Evolutionary conservation across 2,113 vertebrate genomes (phyloP).

Genomic region (Odontophorus gujanensis): DNA sequence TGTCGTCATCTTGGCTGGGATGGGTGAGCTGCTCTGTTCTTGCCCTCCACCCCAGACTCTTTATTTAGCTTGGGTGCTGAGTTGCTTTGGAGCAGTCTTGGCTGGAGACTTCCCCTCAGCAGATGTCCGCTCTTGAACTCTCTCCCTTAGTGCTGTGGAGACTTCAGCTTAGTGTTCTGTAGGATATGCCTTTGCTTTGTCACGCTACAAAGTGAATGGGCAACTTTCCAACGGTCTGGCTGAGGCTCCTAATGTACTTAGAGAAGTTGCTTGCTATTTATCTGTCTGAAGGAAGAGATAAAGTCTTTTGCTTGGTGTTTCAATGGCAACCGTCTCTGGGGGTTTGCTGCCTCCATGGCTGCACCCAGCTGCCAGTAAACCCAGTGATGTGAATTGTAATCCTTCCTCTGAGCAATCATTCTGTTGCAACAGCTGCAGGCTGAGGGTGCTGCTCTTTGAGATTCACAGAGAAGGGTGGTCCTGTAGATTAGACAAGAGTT

Average conservation of each 20-base stretch:
- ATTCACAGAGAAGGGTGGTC: neutral
- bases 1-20: neutral
- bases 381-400: no score
- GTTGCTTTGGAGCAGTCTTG: constrained; percentile 5
- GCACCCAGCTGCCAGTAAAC: neutral
- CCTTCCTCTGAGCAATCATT: neutral
- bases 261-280: neutral
- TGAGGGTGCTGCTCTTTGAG: neutral
- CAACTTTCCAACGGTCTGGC: neutral
- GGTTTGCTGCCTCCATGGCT: neutral
- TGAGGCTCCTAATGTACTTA: neutral
- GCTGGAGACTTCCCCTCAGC: neutral
- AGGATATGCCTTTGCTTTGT: neutral
- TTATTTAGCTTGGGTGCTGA: constrained; percentile 36
- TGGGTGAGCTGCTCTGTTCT: neutral
- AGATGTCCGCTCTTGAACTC: neutral
- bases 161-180: rapidly evolving
- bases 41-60: neutral
- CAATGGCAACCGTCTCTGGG: neutral
- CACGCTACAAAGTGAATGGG: rapidly evolving
- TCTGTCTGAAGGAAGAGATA: neutral
- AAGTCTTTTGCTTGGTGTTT: neutral
- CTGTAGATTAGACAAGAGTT: neutral
- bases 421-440: neutral
- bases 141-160: neutral